These are phyloP conservation scores for Otolemur crassicaudatus DNA, from an alignment of 2,797 vertebrate species.

Conservation along the genomic window DNA sequence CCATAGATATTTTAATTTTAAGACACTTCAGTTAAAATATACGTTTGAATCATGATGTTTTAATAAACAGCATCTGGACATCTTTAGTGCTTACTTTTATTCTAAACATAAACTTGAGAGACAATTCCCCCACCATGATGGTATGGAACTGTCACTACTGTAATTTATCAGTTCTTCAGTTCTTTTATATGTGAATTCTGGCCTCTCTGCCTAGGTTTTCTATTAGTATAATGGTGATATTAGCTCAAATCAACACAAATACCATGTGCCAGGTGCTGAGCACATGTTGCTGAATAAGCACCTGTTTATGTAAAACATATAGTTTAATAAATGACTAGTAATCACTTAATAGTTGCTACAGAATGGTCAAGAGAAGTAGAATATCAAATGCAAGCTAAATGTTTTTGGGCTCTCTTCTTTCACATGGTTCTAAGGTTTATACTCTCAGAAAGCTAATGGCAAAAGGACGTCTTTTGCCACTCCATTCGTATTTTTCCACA, in stretches of 20 bases:
- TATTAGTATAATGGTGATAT: not conserved
- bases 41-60: not conserved
- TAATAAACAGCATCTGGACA: not conserved
- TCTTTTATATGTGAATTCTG: not conserved
- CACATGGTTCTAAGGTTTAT: not conserved
- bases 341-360: not conserved
- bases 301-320: not conserved
- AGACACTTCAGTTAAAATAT: slow-evolving; percentile 3
- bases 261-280: not conserved
- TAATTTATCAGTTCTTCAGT: not conserved
- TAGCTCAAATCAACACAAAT: slow-evolving; percentile 23
- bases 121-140: not conserved
- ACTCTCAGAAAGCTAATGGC: not conserved
- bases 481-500: not conserved
- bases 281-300: not conserved
- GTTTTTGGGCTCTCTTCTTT: not conserved
- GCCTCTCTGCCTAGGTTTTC: not conserved
- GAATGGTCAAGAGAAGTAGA: not conserved
- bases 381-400: not conserved
- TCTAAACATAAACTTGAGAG: not conserved
- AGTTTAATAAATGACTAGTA: not conserved
- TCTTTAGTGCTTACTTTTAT: slow-evolving; percentile 32
- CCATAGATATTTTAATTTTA: not conserved
- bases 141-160: not conserved
- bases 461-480: not conserved